Percentiles rank a stretch among this genome's conserved stretches.
Evolutionary conservation across 2,113 vertebrate genomes (phyloP).

Genomic region (Clarias magur): DNA sequence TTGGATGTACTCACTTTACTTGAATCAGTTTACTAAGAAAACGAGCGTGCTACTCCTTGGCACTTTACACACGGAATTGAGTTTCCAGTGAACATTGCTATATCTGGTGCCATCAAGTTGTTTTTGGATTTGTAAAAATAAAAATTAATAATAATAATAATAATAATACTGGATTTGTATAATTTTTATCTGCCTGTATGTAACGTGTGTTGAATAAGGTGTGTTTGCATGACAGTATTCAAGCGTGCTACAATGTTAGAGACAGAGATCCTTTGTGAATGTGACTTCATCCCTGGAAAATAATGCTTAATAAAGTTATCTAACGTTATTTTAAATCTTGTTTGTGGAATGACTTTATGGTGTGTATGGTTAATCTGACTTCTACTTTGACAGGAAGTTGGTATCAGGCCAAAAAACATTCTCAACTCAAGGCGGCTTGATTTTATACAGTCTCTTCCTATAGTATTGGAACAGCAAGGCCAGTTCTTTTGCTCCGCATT

Average conservation of each 20-base stretch:
- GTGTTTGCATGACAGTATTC: not conserved
- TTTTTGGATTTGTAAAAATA: constrained; percentile 1
- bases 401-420: too few species aligned
- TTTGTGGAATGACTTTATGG: not conserved
- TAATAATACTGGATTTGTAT: not conserved
- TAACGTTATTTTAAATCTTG: not conserved
- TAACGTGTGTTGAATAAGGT: not conserved
- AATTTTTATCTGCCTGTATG: not conserved
- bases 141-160: not conserved
- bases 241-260: constrained; percentile 3
- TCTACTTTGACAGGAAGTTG: not conserved
- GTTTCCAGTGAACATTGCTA: constrained; percentile 4
- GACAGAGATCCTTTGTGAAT: not conserved
- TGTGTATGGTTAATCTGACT: not conserved
- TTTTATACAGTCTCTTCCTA: too few species aligned
- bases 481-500: too few species aligned
- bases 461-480: too few species aligned
- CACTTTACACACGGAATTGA: not conserved
- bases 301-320: constrained; percentile 22
- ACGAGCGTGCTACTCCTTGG: not conserved
- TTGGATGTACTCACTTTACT: not conserved
- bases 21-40: not conserved
- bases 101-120: not conserved
- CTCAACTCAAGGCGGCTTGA: too few species aligned
- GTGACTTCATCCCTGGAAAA: not conserved